Evolutionary conservation across 2,113 vertebrate species (phyloP), one percentile per base, ranked within the genome.

Genomic region (Pogonocichla stellata): DNA sequence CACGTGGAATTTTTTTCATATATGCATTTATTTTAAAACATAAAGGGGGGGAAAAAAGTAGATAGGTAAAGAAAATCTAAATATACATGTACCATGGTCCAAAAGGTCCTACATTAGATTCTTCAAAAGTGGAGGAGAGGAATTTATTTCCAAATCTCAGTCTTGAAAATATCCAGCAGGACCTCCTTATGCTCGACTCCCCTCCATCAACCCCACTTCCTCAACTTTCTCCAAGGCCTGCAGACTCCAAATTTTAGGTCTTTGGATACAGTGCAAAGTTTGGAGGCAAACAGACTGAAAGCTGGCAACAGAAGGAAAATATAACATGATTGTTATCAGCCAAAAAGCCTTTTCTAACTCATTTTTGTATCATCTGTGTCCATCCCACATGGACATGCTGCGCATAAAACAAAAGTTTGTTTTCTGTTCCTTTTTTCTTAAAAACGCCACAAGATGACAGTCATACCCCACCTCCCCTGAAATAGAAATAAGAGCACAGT

Each of bases 371-470:
- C 6, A 5, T 47, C 42, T 92, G 7, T 61, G 80, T 78, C 81
- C 72, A 75, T 78, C 56, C 33, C 77, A 74, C 40, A 62, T 0
- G 4, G 72, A 80, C 48, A 34, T 34, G 62, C 25, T 74, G 34
- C 36, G 72, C 10, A 29, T 71, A 78, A 91, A 93, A 93, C 62
- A 56, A 78, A 96, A 94, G 67, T 51, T 57, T 79, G 38, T 83
- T 80, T 84, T 92, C 86, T 87, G 72, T 79, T 96, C 92, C 90
- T 88, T 82, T 71, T 92, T 92, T 54, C 60, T 92, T 81, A 36
- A 64, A 74, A 88, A 87, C 77, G 87, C 81, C 95, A 88, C 88
- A 96, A 77, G 40, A 81, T 90, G 82, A 94, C 80, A 86, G 87
- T 91, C 92, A 70, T 64, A 86, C 33, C 18, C 73, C 70, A 88